Conservation (phyloP, 2,888 invertebrate genomes). For the Philonicus albiceps region DNA sequence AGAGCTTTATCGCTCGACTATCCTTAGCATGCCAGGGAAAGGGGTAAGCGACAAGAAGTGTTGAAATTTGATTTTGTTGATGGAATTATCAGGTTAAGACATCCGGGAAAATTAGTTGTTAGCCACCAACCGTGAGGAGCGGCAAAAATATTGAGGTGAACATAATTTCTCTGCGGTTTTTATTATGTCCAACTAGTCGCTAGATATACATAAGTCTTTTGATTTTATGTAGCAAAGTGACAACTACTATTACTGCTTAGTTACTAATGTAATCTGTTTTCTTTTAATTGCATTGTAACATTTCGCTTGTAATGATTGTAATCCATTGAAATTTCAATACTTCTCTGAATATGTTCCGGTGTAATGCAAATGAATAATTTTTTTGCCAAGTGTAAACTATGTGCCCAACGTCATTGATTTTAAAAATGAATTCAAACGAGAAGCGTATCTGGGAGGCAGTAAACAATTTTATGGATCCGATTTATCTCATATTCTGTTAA, state of each 20-base stretch:
- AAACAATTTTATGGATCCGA: too few species aligned
- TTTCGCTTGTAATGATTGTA: neutral
- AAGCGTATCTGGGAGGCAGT: too few species aligned
- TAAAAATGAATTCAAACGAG: too few species aligned
- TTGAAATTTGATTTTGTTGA: neutral
- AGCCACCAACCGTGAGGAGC: neutral
- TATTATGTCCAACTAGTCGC: neutral
- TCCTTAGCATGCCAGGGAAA: neutral
- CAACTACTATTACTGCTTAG: neutral
- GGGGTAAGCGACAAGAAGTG: neutral
- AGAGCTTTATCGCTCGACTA: neutral
- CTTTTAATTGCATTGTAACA: neutral
- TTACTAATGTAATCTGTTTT: neutral
- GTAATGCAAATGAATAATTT: neutral
- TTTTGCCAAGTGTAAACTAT: neutral
- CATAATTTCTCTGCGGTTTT: neutral
- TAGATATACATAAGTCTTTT: neutral
- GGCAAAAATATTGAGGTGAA: neutral
- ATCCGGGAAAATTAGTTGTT: neutral
- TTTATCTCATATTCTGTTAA: too few species aligned
- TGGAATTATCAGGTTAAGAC: neutral
- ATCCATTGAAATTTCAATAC: neutral
- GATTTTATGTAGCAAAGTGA: neutral
- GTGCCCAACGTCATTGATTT: neutral
- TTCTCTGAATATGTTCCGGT: neutral